phyloP scores from a whole-genome alignment of 2,797 vertebrate genomes.

The Alectoris magna region DNA sequence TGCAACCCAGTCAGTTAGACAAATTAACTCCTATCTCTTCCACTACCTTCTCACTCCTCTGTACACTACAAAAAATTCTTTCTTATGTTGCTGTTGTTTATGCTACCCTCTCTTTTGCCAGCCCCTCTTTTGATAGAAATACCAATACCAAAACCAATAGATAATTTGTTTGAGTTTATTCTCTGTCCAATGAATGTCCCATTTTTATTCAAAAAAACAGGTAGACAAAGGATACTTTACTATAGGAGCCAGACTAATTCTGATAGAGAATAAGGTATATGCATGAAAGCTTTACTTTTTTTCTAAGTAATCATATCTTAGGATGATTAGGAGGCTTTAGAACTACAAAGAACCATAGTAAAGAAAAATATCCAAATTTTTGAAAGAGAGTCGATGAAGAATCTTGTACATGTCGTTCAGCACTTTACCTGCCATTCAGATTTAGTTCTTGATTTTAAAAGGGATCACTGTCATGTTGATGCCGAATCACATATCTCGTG shows the following conservation, averaged over 20 bases:
- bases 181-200: neutral
- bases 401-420: neutral
- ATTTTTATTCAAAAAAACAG: constrained; percentile 84
- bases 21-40: neutral
- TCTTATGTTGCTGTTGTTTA: neutral
- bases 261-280: constrained; percentile 91
- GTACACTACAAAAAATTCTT: neutral
- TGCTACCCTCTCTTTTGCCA: neutral
- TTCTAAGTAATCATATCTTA: constrained; percentile 37
- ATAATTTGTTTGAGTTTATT: neutral
- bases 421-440: neutral
- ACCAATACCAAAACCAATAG: neutral
- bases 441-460: neutral
- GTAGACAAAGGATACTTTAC: constrained; percentile 90
- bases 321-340: constrained; percentile 46
- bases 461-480: neutral
- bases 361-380: constrained; percentile 53
- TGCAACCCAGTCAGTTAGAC: neutral
- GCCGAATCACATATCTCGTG: neutral
- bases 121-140: neutral
- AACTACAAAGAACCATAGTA: constrained; percentile 47
- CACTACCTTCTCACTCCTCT: neutral
- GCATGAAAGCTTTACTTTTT: constrained; percentile 37
- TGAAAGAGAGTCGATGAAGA: constrained; percentile 5
- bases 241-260: constrained; percentile 89